A percentile compares a stretch with the other conserved stretches of the same genome.
These are phyloP conservation scores for Volucella inanis DNA, from an alignment of 2,888 invertebrate genomes.

Conservation along the genomic window DNA sequence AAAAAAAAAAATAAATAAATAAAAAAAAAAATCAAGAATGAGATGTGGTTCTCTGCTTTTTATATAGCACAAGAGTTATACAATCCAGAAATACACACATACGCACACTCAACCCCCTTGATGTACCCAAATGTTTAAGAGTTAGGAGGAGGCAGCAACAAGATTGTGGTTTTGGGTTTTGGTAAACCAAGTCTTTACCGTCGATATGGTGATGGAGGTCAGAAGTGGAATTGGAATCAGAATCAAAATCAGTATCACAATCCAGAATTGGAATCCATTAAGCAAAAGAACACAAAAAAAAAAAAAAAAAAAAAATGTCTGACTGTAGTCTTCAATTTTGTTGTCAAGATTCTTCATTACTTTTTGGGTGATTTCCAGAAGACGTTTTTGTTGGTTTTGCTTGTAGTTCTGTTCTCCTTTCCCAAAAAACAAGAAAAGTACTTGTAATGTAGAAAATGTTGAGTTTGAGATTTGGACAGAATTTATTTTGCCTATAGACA, in stretches of 20 bases:
- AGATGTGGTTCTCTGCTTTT: constrained; percentile 17
- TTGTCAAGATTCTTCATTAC: constrained; percentile 24
- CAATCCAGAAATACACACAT: constrained; percentile 6
- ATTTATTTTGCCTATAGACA: neutral
- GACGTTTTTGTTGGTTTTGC: constrained; percentile 15
- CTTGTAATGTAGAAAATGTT: neutral
- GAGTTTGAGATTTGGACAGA: neutral
- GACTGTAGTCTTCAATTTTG: neutral
- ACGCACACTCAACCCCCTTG: no score
- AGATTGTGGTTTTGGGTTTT: constrained; percentile 1
- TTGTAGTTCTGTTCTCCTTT: constrained; percentile 17
- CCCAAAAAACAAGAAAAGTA: neutral
- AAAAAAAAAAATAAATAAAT: neutral
- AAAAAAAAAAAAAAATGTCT: neutral
- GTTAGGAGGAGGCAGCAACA: neutral
- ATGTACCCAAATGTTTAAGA: neutral
- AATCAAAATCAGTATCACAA: no score
- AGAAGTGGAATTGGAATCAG: neutral
- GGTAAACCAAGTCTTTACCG: constrained; percentile 26
- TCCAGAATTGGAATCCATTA: constrained; percentile 20
- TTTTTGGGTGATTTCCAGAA: constrained; percentile 36
- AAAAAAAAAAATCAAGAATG: constrained; percentile 37
- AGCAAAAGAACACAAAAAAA: constrained; percentile 6
- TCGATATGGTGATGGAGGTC: constrained; percentile 23
- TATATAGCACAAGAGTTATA: constrained; percentile 37